Evolutionary conservation across 2,888 invertebrate genomes (phyloP).

Genomic region (Monoplex corrugatus): DNA sequence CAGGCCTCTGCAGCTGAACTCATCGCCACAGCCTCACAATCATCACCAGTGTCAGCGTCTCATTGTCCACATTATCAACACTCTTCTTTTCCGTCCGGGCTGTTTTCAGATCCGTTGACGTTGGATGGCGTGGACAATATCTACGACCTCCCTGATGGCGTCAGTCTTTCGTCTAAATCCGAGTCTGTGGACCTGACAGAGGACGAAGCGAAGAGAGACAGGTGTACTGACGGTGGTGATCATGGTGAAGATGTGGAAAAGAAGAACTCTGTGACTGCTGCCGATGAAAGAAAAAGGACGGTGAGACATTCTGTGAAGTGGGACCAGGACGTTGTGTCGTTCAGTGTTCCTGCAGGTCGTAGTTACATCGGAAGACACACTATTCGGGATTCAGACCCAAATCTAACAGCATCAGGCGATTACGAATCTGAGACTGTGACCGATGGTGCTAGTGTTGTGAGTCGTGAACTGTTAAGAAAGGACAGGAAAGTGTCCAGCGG

Average conservation of each 20-base stretch:
- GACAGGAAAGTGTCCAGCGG: too few relatives aligned
- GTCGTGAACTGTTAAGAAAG: too few relatives aligned
- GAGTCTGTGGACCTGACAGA: neutral
- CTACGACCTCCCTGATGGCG: conserved; percentile 25
- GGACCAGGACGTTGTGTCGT: too few relatives aligned
- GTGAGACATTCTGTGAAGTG: too few relatives aligned
- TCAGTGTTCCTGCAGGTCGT: too few relatives aligned
- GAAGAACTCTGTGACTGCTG: too few relatives aligned
- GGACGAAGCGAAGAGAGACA: neutral
- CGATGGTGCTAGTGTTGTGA: too few relatives aligned
- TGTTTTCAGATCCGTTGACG: neutral
- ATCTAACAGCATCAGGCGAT: too few relatives aligned
- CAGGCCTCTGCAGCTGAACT: neutral
- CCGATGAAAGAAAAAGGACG: neutral
- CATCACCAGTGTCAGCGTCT: neutral
- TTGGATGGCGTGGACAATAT: conserved; percentile 4
- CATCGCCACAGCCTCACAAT: neutral
- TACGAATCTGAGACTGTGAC: too few relatives aligned
- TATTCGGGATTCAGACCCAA: too few relatives aligned
- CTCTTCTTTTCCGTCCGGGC: neutral
- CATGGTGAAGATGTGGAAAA: neutral
- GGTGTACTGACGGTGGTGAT: neutral
- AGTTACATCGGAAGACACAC: too few relatives aligned
- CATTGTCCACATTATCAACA: neutral
- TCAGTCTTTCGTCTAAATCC: conserved; percentile 12